phyloP scores from a whole-genome alignment of 2,888 invertebrate species.

The Encarsia formosa region DNA sequence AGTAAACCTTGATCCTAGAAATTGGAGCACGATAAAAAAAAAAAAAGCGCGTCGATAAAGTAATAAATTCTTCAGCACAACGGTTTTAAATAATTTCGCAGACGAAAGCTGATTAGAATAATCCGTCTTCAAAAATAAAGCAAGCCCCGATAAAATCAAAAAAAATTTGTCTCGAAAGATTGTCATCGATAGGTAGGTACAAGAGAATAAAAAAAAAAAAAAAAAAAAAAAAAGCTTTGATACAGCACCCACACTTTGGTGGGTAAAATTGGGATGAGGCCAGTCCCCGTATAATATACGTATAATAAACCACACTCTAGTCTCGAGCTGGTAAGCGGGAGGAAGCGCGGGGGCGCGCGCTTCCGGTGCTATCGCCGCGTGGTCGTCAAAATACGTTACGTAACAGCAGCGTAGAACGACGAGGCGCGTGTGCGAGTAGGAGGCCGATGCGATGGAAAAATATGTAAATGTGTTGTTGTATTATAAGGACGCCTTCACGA shows the following conservation, averaged over 20 bases:
- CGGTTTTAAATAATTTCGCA: no score
- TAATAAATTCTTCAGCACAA: no score
- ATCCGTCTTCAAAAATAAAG: no score
- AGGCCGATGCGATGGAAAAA: constrained; percentile 9
- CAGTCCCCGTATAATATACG: neutral
- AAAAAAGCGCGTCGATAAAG: no score
- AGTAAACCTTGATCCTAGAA: no score
- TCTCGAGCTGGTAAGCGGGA: constrained; percentile 3
- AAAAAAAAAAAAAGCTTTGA: neutral
- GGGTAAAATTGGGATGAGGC: neutral
- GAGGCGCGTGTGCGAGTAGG: constrained; percentile 2
- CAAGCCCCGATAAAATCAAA: no score
- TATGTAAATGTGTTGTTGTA: constrained; percentile 2
- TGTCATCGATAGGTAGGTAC: no score
- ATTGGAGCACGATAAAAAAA: no score
- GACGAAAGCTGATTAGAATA: no score
- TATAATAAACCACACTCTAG: neutral
- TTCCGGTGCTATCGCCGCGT: constrained; percentile 34
- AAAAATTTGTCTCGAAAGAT: no score
- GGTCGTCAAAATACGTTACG: constrained; percentile 41
- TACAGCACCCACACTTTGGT: neutral
- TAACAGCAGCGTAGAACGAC: constrained; percentile 26
- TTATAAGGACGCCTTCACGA: constrained; percentile 12
- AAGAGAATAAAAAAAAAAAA: neutral
- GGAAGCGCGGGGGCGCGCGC: constrained; percentile 34